These are phyloP conservation scores for Muschampia plurimacula DNA, from an alignment of 2,888 invertebrate genomes.

Conservation along the genomic window DNA sequence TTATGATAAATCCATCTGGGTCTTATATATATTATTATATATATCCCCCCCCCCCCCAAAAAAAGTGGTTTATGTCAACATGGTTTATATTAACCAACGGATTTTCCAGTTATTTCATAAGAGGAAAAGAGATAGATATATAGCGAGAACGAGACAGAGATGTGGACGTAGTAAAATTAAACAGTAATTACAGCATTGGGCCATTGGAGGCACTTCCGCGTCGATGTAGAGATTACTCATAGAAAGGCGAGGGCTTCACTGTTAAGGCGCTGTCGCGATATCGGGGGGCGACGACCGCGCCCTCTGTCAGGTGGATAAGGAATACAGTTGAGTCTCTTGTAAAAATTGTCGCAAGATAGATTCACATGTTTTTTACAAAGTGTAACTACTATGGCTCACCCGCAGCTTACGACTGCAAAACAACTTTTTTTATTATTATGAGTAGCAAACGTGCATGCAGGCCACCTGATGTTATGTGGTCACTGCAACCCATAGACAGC, in stretches of 20 bases:
- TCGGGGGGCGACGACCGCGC: constrained; percentile 54
- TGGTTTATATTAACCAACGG: too few relatives aligned
- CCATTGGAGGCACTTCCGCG: constrained; percentile 40
- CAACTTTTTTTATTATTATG: too few relatives aligned
- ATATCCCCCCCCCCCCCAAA: too few relatives aligned
- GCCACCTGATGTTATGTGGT: too few relatives aligned
- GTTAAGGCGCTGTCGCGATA: constrained; percentile 56
- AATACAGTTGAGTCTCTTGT: neutral
- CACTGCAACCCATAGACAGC: too few relatives aligned
- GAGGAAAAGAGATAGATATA: neutral
- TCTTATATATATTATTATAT: too few relatives aligned
- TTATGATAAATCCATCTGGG: too few relatives aligned
- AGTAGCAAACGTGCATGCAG: too few relatives aligned
- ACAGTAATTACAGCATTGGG: constrained; percentile 27
- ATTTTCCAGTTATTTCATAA: neutral
- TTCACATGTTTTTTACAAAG: too few relatives aligned
- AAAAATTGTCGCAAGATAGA: neutral
- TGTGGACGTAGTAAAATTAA: constrained; percentile 15
- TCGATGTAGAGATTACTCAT: constrained; percentile 59
- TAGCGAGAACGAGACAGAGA: neutral
- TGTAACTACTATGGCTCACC: too few relatives aligned
- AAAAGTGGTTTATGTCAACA: too few relatives aligned
- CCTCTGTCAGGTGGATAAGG: constrained; percentile 51
- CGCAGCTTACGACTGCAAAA: too few relatives aligned
- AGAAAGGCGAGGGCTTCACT: constrained; percentile 54